phyloP scores from a whole-genome alignment of 1,140 invertebrate species.

The Tachypleus tridentatus region DNA sequence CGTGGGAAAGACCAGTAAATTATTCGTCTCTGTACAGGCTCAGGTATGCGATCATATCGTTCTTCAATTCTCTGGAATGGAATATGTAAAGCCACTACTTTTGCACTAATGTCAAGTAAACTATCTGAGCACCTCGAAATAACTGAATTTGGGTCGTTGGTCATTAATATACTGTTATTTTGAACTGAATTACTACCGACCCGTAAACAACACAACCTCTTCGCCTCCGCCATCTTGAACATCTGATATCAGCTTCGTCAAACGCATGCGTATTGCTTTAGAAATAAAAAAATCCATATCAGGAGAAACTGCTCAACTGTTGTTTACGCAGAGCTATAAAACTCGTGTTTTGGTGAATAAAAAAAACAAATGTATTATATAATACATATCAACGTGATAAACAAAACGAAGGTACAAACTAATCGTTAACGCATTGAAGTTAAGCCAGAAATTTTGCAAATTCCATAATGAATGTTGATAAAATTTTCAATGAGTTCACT shows the following conservation, averaged over 20 bases:
- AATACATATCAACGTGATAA: too few relatives aligned
- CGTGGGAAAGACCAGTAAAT: slow-evolving; percentile 80
- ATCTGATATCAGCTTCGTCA: slow-evolving; percentile 26
- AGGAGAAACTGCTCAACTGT: too few relatives aligned
- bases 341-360: too few relatives aligned
- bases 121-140: slow-evolving; percentile 35
- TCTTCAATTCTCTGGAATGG: slow-evolving; percentile 78
- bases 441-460: too few relatives aligned
- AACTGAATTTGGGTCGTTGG: slow-evolving; percentile 26
- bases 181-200: slow-evolving; percentile 21
- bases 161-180: slow-evolving; percentile 20
- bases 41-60: slow-evolving; percentile 69
- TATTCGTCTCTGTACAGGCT: slow-evolving; percentile 71
- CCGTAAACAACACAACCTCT: slow-evolving; percentile 34
- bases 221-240: slow-evolving; percentile 36
- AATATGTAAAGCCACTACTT: slow-evolving; percentile 66
- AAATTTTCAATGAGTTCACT: too few relatives aligned
- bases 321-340: too few relatives aligned
- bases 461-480: too few relatives aligned
- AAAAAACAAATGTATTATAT: too few relatives aligned
- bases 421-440: too few relatives aligned
- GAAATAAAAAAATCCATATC: too few relatives aligned
- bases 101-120: slow-evolving; percentile 65
- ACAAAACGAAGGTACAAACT: too few relatives aligned
- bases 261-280: too few relatives aligned